Conservation (phyloP, 1,140 invertebrate species). For the Lepidostoma basale region DNA sequence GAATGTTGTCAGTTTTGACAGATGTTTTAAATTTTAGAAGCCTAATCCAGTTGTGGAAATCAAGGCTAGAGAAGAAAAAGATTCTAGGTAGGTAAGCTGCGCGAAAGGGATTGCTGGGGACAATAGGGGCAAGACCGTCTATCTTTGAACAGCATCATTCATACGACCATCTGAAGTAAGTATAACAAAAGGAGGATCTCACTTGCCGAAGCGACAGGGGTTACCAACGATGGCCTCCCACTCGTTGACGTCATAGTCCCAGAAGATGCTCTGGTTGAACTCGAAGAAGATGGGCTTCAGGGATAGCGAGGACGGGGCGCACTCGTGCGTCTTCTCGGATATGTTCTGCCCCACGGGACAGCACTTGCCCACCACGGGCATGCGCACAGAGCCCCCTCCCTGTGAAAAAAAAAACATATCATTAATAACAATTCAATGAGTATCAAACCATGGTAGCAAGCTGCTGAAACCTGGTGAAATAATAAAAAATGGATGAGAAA, state of each 20-base stretch:
- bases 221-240: slow-evolving; percentile 64
- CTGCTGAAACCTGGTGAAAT: background rate
- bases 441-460: background rate
- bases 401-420: background rate
- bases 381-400: background rate
- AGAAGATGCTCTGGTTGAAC: slow-evolving; percentile 60
- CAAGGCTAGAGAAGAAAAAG: too few relatives aligned
- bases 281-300: slow-evolving; percentile 61
- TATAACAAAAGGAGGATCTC: too few relatives aligned
- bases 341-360: slow-evolving; percentile 58
- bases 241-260: slow-evolving; percentile 55
- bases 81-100: too few relatives aligned
- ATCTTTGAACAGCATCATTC: too few relatives aligned
- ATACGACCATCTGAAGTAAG: too few relatives aligned
- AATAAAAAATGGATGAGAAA: too few relatives aligned
- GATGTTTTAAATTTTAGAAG: too few relatives aligned
- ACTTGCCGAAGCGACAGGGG: slow-evolving; percentile 63
- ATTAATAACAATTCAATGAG: background rate
- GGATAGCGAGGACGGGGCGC: slow-evolving; percentile 52
- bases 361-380: slow-evolving; percentile 57
- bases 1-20: too few relatives aligned
- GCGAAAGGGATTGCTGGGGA: too few relatives aligned
- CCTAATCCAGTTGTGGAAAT: too few relatives aligned
- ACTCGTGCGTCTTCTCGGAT: slow-evolving; percentile 30
- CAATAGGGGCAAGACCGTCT: too few relatives aligned